phyloP scores from a whole-genome alignment of 2,797 vertebrate genomes.

The Bufotes viridis region DNA sequence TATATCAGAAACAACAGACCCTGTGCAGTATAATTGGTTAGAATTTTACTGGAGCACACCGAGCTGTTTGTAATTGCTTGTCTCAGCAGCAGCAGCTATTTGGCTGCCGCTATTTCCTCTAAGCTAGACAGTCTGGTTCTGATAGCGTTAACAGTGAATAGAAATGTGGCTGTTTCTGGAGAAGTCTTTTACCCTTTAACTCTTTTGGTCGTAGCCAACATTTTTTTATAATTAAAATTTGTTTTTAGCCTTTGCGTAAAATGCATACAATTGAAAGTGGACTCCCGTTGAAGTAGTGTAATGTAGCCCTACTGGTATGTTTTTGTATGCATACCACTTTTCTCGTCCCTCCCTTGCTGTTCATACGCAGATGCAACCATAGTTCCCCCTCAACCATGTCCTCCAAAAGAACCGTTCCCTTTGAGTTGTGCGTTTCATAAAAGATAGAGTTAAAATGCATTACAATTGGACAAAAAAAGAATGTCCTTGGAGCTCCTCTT shows the following conservation, averaged over 20 bases:
- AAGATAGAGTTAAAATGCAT: neutral
- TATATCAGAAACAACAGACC: constrained; percentile 15
- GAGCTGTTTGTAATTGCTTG: neutral
- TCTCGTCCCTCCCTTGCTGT: neutral
- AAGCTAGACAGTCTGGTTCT: neutral
- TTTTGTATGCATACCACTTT: neutral
- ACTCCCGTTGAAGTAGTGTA: too few relatives aligned
- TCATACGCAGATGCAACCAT: neutral
- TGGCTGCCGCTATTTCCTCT: neutral
- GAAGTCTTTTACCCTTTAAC: neutral
- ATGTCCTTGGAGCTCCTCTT: too few relatives aligned
- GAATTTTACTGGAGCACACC: neutral
- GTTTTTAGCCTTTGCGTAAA: neutral
- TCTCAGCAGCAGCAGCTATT: constrained; percentile 4
- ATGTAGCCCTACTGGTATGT: too few relatives aligned
- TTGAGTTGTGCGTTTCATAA: neutral
- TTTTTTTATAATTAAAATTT: neutral
- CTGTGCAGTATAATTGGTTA: neutral
- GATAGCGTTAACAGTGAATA: neutral
- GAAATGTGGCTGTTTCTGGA: neutral
- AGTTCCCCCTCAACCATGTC: neutral
- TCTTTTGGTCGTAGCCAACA: neutral
- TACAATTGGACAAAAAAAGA: too few relatives aligned
- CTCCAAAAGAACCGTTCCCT: neutral
- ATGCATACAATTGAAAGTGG: neutral